A percentile compares a stretch with the other conserved stretches of the same genome.
phyloP scores from a whole-genome alignment of 2,888 invertebrate genomes.

The Epirrhoe alternata region DNA sequence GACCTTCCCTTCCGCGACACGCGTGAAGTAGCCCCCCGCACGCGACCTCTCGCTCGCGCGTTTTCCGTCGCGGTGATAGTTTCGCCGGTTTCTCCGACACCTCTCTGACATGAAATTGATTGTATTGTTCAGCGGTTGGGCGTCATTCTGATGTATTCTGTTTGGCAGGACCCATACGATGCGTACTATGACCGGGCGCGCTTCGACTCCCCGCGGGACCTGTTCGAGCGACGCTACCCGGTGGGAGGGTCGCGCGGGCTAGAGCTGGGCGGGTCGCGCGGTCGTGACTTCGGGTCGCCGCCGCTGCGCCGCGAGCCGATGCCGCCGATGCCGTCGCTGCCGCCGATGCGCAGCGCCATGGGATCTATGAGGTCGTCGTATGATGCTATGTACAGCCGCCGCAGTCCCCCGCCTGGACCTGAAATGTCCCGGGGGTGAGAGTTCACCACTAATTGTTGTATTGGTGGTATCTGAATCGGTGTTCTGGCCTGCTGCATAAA shows the following conservation, averaged over 20 bases:
- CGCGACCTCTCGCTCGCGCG: constrained; percentile 68
- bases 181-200: constrained; percentile 92
- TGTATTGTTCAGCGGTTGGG: neutral
- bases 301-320: constrained; percentile 91
- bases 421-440: constrained; percentile 83
- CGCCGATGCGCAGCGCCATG: constrained; percentile 85
- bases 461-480: constrained; percentile 21
- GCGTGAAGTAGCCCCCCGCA: constrained; percentile 50
- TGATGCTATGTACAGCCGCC: constrained; percentile 93
- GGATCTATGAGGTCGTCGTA: constrained; percentile 89
- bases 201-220: constrained; percentile 91
- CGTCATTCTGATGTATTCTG: constrained; percentile 13
- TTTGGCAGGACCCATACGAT: constrained; percentile 88
- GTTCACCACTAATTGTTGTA: constrained; percentile 34
- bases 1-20: constrained; percentile 71
- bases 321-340: constrained; percentile 91
- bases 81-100: constrained; percentile 30
- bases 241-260: constrained; percentile 83
- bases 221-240: constrained; percentile 92
- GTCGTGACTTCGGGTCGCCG: constrained; percentile 89
- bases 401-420: constrained; percentile 89
- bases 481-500: constrained; percentile 20
- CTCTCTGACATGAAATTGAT: constrained; percentile 1
- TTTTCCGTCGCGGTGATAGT: constrained; percentile 36
- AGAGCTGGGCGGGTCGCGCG: constrained; percentile 82